Base-by-base conservation (phyloP, 2,113 vertebrate genomes). In the Heteronetta atricapilla region DNA sequence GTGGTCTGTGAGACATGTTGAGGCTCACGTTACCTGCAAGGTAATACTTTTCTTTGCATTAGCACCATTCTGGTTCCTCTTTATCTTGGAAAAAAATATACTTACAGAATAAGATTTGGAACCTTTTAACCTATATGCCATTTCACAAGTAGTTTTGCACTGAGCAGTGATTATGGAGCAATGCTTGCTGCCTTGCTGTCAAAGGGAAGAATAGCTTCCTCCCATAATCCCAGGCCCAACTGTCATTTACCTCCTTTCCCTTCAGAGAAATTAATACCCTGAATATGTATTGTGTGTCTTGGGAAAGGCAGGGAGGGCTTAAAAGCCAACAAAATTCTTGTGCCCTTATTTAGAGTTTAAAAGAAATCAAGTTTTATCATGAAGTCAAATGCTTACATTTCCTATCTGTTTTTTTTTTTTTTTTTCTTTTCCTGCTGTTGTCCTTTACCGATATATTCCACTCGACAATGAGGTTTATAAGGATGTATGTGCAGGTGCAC, bases 261-360 rank as follows among this genome's bases (percentile, higher is more conserved):
- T 67, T 89, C 48, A 68, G 48, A 82, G 7, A 87, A 38, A 64
- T 28, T 59, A 52, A 22, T 46, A 36, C 4, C 20, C 36, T 72
- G 34, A 59, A 40, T 52, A 40, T 58, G 44, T 17, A 42, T 5
- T 53, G 21, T 0, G 0, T 42, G 12, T n/a, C 26, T 50, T 85
- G 15, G 20, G 11, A 20, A 20, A 77, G 21, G 17, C 19, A 36
- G n/a, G 19, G 20, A 40, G 10, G 8, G 13, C 26, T 66, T 33
- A 76, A 81, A 84, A 23, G 10, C 9, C 42, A 68, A 33, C 13
- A 21, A 0, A 2, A 34, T n/a, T 59, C n/a, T 52, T 82, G 11
- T 34, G 38, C n/a, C 29, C 21, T 3, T 75, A 28, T 83, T 56
- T 79, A 79, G 25, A 82, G 8, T 31, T 48, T 38, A 34, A 68